phyloP scores from a whole-genome alignment of 2,888 invertebrate species.

The Sinotaia quadrata region DNA sequence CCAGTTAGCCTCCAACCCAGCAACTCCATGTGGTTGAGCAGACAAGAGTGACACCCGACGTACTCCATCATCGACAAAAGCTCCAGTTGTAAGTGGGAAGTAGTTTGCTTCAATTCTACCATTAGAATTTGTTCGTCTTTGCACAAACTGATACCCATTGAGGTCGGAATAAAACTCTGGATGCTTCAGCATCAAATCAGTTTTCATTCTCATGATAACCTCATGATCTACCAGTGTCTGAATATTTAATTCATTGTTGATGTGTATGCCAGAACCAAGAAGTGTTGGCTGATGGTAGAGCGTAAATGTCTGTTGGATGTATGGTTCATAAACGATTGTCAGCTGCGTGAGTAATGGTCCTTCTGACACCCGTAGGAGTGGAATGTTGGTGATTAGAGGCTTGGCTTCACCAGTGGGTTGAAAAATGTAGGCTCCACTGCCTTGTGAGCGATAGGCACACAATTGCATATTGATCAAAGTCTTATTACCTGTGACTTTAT shows the following conservation, averaged over 20 bases:
- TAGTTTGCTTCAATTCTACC: conserved; percentile 67
- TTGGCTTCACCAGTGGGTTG: conserved; percentile 58
- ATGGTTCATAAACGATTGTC: conserved; percentile 77
- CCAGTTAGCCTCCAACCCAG: conserved; percentile 58
- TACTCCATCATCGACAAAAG: conserved; percentile 60
- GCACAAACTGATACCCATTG: conserved; percentile 67
- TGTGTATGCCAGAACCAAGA: conserved; percentile 53
- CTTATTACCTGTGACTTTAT: conserved; percentile 82
- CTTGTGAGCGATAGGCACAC: conserved; percentile 85
- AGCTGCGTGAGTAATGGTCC: conserved; percentile 89
- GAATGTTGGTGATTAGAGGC: conserved; percentile 46
- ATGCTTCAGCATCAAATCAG: conserved; percentile 49
- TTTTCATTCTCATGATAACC: conserved; percentile 64
- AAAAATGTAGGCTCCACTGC: conserved; percentile 71
- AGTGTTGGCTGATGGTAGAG: conserved; percentile 52
- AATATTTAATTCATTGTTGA: conserved; percentile 56
- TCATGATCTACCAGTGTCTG: conserved; percentile 59
- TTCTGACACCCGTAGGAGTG: conserved; percentile 85
- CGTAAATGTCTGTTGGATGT: conserved; percentile 51
- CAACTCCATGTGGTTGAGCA: conserved; percentile 67
- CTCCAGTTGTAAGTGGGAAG: conserved; percentile 67
- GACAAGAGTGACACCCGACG: conserved; percentile 61
- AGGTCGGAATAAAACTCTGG: conserved; percentile 66
- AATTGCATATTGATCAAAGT: conserved; percentile 76
- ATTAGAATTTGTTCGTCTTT: conserved; percentile 55